phyloP scores from a whole-genome alignment of 2,888 invertebrate species.

The Cephus pygmeus region DNA sequence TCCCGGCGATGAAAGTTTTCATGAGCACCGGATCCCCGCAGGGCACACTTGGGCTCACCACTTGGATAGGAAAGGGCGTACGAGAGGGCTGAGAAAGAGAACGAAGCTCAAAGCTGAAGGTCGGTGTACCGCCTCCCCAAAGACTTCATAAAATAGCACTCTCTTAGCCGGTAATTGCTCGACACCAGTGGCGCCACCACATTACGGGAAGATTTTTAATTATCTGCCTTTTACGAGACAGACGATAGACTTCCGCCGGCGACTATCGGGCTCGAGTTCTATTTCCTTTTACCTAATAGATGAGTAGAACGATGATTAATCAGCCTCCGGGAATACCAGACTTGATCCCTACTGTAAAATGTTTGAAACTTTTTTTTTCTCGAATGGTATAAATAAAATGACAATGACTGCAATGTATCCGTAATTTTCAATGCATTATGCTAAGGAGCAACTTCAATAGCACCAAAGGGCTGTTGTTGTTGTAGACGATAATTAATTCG shows the following conservation, averaged over 20 bases:
- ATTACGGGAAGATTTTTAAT: background rate
- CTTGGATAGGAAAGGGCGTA: background rate
- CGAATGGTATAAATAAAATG: background rate
- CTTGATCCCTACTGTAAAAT: background rate
- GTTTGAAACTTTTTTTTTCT: background rate
- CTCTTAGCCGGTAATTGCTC: constrained; percentile 7
- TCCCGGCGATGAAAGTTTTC: constrained; percentile 1
- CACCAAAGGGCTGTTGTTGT: constrained; percentile 3
- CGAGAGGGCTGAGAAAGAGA: background rate
- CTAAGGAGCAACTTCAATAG: background rate
- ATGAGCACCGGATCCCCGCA: constrained; percentile 1
- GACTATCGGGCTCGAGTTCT: background rate
- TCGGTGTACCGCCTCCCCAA: background rate
- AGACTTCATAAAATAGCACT: constrained; percentile 8
- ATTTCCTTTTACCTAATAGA: background rate
- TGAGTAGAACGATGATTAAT: background rate
- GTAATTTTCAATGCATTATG: background rate
- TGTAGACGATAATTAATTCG: constrained; percentile 44
- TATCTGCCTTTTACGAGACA: constrained; percentile 23
- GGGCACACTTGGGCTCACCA: constrained; percentile 3
- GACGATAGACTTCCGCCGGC: constrained; percentile 17
- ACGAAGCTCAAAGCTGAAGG: background rate
- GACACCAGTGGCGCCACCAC: background rate
- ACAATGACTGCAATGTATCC: background rate
- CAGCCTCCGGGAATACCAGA: background rate